Conservation (phyloP, 53 echinoderm and acorn worm genomes). For the Stichopus horrens region DNA sequence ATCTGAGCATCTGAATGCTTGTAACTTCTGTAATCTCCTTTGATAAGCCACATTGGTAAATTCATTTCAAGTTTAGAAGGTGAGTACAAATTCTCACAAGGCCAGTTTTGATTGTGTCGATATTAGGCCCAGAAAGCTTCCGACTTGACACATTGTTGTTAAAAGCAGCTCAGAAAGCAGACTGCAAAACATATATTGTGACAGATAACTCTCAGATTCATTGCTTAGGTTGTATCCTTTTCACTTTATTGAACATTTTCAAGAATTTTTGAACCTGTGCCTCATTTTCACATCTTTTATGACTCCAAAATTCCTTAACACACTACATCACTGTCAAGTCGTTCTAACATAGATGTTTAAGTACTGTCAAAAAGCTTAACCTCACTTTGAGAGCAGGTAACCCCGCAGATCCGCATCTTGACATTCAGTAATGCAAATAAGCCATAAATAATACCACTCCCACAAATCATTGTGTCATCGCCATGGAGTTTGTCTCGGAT, state of each 20-base stretch:
- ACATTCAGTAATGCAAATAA: constrained; percentile 14
- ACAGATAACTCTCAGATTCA: too few species aligned
- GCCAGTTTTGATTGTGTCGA: neutral
- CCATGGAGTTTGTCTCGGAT: neutral
- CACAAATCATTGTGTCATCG: neutral
- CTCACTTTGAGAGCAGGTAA: neutral
- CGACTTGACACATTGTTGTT: too few species aligned
- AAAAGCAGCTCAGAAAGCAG: too few species aligned
- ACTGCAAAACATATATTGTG: too few species aligned
- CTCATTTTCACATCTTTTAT: neutral
- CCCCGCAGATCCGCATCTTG: neutral
- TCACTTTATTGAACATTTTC: neutral
- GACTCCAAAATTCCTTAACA: neutral
- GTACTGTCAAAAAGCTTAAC: neutral
- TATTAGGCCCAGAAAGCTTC: too few species aligned
- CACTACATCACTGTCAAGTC: neutral
- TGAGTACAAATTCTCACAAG: neutral
- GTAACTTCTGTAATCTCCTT: too few species aligned
- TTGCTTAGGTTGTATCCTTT: too few species aligned
- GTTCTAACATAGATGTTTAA: neutral
- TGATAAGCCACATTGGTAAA: too few species aligned
- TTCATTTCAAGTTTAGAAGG: neutral
- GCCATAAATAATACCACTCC: neutral
- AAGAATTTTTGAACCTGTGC: neutral
- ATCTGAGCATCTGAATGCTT: too few species aligned